Evolutionary conservation across 2,888 invertebrate species (phyloP).

Genomic region (Andrena fulva): DNA sequence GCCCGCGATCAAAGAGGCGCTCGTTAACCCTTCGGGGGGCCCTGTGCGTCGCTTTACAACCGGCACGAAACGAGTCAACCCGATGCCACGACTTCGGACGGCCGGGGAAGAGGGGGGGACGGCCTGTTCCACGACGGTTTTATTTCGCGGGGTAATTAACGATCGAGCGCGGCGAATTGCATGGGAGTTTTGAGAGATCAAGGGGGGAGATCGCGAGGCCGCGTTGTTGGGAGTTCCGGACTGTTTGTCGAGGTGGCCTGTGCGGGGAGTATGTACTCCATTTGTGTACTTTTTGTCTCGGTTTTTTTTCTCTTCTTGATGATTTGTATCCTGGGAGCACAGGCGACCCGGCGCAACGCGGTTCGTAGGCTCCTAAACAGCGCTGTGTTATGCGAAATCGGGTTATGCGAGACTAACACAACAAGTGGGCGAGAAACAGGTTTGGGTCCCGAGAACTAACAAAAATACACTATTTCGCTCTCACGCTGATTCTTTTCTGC

Average conservation of each 20-base stretch:
- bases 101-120: not conserved
- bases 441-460: no score
- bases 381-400: no score
- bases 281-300: no score
- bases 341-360: no score
- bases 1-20: constrained; percentile 31
- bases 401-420: no score
- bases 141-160: constrained; percentile 3
- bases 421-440: no score
- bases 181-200: constrained; percentile 1
- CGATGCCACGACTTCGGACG: not conserved
- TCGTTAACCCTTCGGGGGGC: constrained; percentile 25
- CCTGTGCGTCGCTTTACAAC: not conserved
- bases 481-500: no score
- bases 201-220: constrained; percentile 3
- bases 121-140: constrained; percentile 6
- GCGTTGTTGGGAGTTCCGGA: not conserved
- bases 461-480: no score
- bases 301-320: no score
- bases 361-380: no score
- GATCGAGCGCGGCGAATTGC: constrained; percentile 21
- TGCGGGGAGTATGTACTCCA: not conserved
- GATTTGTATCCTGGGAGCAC: no score
- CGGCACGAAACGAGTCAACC: constrained; percentile 4
- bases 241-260: not conserved